Conservation (phyloP, 2,888 invertebrate species). For the Teleogryllus oceanicus region DNA sequence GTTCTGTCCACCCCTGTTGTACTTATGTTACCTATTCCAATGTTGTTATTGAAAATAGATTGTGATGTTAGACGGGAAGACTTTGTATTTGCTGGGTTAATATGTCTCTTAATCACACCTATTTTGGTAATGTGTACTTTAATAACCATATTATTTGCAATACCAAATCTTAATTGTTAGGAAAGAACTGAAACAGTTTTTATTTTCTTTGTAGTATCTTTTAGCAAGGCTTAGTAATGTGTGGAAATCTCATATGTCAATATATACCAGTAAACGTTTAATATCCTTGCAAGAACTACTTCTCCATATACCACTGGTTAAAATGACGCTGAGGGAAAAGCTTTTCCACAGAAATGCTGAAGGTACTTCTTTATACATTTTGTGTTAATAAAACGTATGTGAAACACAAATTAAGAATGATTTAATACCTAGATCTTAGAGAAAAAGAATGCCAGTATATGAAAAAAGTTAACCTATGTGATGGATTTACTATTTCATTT, state of each 20-base stretch:
- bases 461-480: neutral
- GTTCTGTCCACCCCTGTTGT: neutral
- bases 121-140: neutral
- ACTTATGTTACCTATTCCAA: neutral
- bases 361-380: neutral
- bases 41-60: neutral
- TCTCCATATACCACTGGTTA: neutral
- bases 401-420: neutral
- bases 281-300: conserved; percentile 1
- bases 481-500: neutral
- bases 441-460: neutral
- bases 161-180: too few species aligned
- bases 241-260: neutral
- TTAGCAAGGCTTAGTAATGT: neutral
- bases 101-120: neutral
- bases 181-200: neutral
- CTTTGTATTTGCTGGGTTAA: neutral
- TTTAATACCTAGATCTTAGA: neutral
- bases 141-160: neutral
- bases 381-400: neutral
- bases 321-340: neutral
- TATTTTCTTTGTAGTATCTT: neutral
- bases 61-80: neutral
- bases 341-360: neutral
- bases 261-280: neutral